These are phyloP conservation scores for human DNA, from an alignment of 2,113 vertebrate genomes.

Conservation along the genomic window DNA sequence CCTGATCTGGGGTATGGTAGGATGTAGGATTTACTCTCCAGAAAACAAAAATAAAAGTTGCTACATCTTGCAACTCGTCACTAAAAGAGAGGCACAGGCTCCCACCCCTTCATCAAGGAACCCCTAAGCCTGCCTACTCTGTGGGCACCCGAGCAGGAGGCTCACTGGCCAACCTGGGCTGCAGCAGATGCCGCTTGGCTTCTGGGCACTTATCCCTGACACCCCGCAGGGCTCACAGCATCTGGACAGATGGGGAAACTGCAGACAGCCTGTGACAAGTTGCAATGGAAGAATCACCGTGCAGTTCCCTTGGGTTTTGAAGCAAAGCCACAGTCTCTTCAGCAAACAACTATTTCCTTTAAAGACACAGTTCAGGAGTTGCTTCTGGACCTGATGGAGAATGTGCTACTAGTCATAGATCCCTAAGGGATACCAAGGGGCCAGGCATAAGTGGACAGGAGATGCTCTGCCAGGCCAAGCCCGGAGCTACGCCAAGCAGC, in stretches of 20 bases:
- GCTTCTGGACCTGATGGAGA: neutral
- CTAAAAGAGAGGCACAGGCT: too few relatives aligned
- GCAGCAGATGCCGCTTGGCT: neutral
- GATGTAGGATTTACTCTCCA: neutral
- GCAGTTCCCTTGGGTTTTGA: neutral
- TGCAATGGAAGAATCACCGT: neutral
- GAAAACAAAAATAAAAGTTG: neutral
- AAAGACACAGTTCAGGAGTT: neutral
- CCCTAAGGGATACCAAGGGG: neutral
- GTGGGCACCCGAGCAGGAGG: neutral
- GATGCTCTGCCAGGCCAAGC: too few relatives aligned
- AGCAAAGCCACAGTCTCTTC: neutral
- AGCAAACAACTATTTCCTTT: neutral
- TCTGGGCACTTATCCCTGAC: neutral
- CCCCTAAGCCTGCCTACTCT: rapidly evolving
- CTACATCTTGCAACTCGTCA: neutral
- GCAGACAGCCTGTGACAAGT: rapidly evolving
- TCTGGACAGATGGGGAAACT: neutral
- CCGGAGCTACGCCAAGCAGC: too few relatives aligned
- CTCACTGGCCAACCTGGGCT: rapidly evolving
- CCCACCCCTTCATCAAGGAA: neutral
- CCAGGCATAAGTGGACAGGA: neutral
- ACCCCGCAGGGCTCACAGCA: neutral
- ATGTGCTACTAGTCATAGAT: neutral
- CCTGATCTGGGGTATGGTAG: neutral